phyloP scores from a whole-genome alignment of 2,797 vertebrate genomes.

The Enteromius paludinosus region DNA sequence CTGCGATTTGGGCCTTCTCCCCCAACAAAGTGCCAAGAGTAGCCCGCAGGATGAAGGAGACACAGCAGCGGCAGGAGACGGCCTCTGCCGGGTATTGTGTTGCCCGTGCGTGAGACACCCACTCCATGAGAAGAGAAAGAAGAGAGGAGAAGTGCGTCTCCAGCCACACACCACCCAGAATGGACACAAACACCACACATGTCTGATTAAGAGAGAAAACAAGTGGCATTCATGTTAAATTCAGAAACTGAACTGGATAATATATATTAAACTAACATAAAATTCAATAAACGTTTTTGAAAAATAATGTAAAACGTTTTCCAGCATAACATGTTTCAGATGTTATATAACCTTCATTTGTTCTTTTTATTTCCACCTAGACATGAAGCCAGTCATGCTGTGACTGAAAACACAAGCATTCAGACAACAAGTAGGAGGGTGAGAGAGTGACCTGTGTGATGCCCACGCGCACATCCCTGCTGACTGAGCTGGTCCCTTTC shows the following conservation, averaged over 20 bases:
- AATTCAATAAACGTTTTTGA: neutral
- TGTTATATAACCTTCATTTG: neutral
- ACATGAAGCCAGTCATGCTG: neutral
- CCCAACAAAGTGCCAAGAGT: constrained; percentile 87
- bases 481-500: constrained; percentile 88
- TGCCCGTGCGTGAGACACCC: constrained; percentile 83
- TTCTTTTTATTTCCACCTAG: neutral
- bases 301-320: neutral
- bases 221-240: neutral
- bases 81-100: constrained; percentile 81
- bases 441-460: constrained; percentile 87
- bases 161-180: constrained; percentile 87
- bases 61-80: constrained; percentile 79
- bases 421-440: neutral
- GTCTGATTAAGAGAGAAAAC: constrained; percentile 73
- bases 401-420: constrained; percentile 12
- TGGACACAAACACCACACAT: constrained; percentile 88
- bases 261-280: neutral
- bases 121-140: constrained; percentile 84
- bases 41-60: constrained; percentile 89
- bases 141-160: constrained; percentile 84
- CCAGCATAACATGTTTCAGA: neutral
- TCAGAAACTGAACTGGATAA: neutral
- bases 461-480: constrained; percentile 88
- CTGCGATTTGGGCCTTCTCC: constrained; percentile 91